Evolutionary conservation across 2,113 vertebrate species (phyloP), one percentile per base, ranked within the genome.

Genomic region (Oryzias celebensis): DNA sequence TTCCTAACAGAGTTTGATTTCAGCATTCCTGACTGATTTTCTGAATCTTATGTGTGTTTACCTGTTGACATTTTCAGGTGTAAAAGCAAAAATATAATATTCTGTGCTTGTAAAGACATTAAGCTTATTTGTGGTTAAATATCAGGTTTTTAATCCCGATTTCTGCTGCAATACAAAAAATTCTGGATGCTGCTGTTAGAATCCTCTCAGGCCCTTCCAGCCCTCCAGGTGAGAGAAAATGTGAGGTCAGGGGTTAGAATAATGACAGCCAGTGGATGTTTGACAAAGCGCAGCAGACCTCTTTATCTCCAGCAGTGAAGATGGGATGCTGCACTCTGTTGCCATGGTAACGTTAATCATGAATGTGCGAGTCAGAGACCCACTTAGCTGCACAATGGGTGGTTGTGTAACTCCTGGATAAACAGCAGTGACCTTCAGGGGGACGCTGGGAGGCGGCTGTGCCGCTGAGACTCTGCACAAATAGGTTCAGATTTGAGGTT

Each of bases 331-430:
- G 64, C 52, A 7, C 67, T 26, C 75, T 73, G 85, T 87, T 78
- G 56, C 83, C 52, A 81, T 73, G 77, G 86, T 43, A 79, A 86
- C 74, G 15, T 15, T 16, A 16, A 62, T 28, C 51, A 59, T 31
- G 28, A 42, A 28, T 26, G 48, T 41, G 49, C 24, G 24, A 61
- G 28, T 58, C 55, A 45, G 67, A 64, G 78, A 80, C 74, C 62
- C 73, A 80, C 61, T 80, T 85, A 72, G 78, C 77, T 83, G 10
- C 61, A 81, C 75, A 78, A 57, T 52, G 43, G 65, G 41, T 0
- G 23, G 63, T 84, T 81, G 28, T 62, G 4, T 79, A 83, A 82
- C 61, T 28, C 22, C 3, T 22, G 51, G 59, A 78, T 69, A 74
- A 73, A 73, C 68, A 55, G 73, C 71, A 56, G 49, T 20, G 52